These are phyloP conservation scores for Zalophus californianus DNA, from an alignment of 2,797 vertebrate species.

Conservation along the genomic window DNA sequence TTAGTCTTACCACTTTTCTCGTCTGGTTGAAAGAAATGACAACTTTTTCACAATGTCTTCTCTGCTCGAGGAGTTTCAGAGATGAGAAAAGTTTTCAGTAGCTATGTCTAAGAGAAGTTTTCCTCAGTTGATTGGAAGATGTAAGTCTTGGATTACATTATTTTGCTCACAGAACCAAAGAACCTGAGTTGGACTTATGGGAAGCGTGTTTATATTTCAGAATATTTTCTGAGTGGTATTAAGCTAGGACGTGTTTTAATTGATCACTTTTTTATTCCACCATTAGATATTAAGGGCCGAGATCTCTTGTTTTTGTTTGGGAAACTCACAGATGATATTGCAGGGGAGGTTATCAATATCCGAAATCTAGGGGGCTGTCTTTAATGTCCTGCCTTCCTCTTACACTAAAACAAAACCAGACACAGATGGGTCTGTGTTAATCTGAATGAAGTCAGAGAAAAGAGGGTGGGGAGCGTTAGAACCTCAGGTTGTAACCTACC, in stretches of 20 bases:
- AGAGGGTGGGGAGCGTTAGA: neutral
- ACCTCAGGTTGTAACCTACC: neutral
- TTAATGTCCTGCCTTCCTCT: neutral
- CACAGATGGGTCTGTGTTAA: neutral
- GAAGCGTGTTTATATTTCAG: neutral
- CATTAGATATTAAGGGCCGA: neutral
- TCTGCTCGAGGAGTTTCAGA: neutral
- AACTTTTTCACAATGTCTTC: neutral
- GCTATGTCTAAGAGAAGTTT: neutral
- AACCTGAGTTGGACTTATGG: neutral
- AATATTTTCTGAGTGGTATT: neutral
- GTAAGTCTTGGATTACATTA: neutral
- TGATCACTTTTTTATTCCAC: neutral
- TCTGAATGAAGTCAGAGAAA: neutral
- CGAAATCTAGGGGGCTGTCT: neutral
- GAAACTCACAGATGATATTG: slow-evolving; percentile 14
- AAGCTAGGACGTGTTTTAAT: neutral
- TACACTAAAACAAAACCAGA: neutral
- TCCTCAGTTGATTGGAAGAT: neutral
- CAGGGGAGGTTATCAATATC: neutral
- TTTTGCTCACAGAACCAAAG: neutral
- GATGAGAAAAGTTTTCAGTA: neutral
- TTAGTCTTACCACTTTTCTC: neutral
- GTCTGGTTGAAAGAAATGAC: neutral
- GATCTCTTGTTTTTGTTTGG: neutral